Evolutionary conservation across 2,888 invertebrate genomes (phyloP).

Genomic region (Chaitophorus viminalis): DNA sequence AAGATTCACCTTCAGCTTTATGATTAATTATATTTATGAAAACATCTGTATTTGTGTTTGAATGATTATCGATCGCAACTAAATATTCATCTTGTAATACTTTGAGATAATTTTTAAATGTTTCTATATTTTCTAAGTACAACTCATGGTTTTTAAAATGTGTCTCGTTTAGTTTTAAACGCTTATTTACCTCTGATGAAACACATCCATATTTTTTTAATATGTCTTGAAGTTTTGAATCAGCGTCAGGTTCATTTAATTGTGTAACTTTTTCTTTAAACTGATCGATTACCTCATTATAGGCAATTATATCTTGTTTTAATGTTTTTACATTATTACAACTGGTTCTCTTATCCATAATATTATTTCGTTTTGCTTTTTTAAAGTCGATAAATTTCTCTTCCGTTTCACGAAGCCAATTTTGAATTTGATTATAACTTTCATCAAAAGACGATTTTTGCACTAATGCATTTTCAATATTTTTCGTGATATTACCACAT

Average conservation of each 20-base stretch:
- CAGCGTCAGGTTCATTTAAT: slow-evolving; percentile 82
- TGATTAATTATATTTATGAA: slow-evolving; percentile 81
- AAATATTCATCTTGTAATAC: slow-evolving; percentile 82
- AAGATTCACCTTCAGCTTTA: slow-evolving; percentile 78
- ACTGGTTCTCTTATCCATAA: slow-evolving; percentile 89
- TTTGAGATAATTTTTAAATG: slow-evolving; percentile 83
- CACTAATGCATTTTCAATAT: slow-evolving; percentile 87
- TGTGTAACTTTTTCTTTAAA: slow-evolving; percentile 83
- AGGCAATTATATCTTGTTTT: slow-evolving; percentile 86
- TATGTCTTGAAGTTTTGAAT: slow-evolving; percentile 70
- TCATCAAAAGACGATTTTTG: slow-evolving; percentile 94
- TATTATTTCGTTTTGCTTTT: slow-evolving; percentile 77
- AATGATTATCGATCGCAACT: slow-evolving; percentile 81
- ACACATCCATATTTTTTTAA: slow-evolving; percentile 17
- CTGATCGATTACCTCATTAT: slow-evolving; percentile 85
- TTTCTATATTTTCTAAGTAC: slow-evolving; percentile 83
- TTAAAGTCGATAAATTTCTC: slow-evolving; percentile 72
- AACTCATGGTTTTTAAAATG: slow-evolving; percentile 84
- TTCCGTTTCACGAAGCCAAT: slow-evolving; percentile 86
- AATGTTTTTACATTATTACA: slow-evolving; percentile 83
- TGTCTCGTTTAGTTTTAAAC: slow-evolving; percentile 76
- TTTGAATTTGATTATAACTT: slow-evolving; percentile 85
- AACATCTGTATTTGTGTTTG: slow-evolving; percentile 78
- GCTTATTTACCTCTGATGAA: slow-evolving; percentile 70
- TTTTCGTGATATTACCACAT: slow-evolving; percentile 84